phyloP scores from a whole-genome alignment of 2,888 invertebrate genomes.

The Thymelicus acteon region DNA sequence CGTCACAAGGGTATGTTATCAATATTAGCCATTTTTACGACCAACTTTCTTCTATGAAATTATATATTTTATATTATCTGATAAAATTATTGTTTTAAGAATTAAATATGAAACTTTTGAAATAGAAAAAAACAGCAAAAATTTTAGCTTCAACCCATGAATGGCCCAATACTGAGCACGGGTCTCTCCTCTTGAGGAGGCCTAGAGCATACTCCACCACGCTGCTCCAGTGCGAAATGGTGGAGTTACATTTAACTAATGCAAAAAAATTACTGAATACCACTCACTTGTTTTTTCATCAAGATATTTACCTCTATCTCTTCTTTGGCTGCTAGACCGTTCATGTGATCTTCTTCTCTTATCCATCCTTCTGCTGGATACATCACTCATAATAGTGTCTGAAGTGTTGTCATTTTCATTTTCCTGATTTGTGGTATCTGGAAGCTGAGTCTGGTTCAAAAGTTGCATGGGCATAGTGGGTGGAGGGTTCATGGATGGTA shows the following conservation, averaged over 20 bases:
- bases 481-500: conserved; percentile 40
- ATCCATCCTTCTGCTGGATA: conserved; percentile 30
- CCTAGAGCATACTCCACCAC: too few relatives aligned
- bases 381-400: conserved; percentile 31
- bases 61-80: too few relatives aligned
- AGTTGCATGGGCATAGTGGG: conserved; percentile 40
- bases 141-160: too few relatives aligned
- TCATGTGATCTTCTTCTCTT: conserved; percentile 13
- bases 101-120: too few relatives aligned
- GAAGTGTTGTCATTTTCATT: background rate
- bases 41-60: too few relatives aligned
- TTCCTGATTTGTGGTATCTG: conserved; percentile 43
- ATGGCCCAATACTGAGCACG: too few relatives aligned
- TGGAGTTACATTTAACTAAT: background rate
- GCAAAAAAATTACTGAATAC: conserved; percentile 24
- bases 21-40: too few relatives aligned
- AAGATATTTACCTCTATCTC: conserved; percentile 8
- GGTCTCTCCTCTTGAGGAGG: too few relatives aligned
- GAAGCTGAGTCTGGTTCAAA: conserved; percentile 46
- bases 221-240: too few relatives aligned
- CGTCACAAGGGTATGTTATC: too few relatives aligned
- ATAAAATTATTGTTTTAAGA: too few relatives aligned
- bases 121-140: too few relatives aligned
- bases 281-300: background rate
- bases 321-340: conserved; percentile 26